Evolutionary conservation across 2,888 invertebrate species (phyloP), one percentile per base, ranked within the genome.

Genomic region (Hesperia comma): DNA sequence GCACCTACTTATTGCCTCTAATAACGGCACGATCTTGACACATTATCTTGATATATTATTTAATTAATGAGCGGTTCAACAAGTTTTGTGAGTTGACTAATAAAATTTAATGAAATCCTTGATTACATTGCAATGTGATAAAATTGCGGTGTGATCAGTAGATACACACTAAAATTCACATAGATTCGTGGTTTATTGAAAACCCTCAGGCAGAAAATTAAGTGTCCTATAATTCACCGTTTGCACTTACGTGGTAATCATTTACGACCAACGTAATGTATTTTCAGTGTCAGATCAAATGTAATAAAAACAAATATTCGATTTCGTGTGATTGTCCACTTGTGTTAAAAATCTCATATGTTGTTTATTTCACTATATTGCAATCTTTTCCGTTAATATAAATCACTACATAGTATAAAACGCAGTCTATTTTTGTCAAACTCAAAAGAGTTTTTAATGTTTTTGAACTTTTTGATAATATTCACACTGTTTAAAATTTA

Each of bases 1-100:
- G 55, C 55, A 21, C 55, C 55, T 63, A 33, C 43, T 61, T 54
- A 54, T 62, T 62, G 21, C 41, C 26, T 41, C 54, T 62, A 40
- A 56, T 54, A n/a, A 46, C 19, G 46, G 54, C 54, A 55, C 33
- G 56, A 17, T 33, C 14, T 62, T 63, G 55, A 17, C 46, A 55
- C 10, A 54, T 54, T 62, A 26, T 43, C 5, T 40, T 17, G 40
- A 40, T 40, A 55, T 17, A 56, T 40, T 19, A 40, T 56, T 56
- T 56, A 40, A 40, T 15, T 56, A 56, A 19, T 56, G 19, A 40
- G 37, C 14, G 8, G n/a, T 7, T 57, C 21, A 57, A 57, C 56
- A 41, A 57, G 41, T 41, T 57, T 41, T 41, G 40, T 19, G 41
- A 57, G 14, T 21, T 14, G 14, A 57, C 21, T 17, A 41, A 57